Base-by-base conservation (phyloP, 2,113 vertebrate species). In the Corythornis madagascariensis region DNA sequence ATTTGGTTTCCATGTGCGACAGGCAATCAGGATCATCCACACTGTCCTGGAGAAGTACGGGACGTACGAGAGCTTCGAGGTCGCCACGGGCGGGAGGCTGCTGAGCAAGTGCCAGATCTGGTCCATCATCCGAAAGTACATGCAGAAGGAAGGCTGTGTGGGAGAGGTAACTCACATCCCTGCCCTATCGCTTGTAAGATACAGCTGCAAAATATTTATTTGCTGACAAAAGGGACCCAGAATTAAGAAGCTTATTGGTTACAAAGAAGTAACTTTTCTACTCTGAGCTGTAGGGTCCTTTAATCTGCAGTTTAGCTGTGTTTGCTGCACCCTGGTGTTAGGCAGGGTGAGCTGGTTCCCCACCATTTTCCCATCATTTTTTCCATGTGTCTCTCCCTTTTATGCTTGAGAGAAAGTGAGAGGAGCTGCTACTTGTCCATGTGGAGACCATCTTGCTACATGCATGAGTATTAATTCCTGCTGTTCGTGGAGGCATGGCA, bases 141-240 rank as follows among this genome's bases (percentile, higher is more conserved):
- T 99, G 98, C 99, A 99, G 97, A 99, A 99, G 91, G 99, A 99
- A 90, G 98, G 98, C 96, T 99, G 99, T 10, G 98, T 97, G 17
- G 99, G 99, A 73, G 99, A 99, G 99, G 99, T 99, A 97, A 63
- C 40, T 25, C 11, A 4, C 61, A 13, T 17, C 61, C 25, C 61
- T 17, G 16, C 61, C 16, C 19, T 42, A 13, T 12, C 25, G 15
- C 59, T 38, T 16, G 13, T 11, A 84, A 74, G 28, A 42, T 11
- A 22, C 66, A 45, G 38, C 61, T 35, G 43, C 29, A 61, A 61
- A 83, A 28, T 59, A 6, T 9, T 63, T 57, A 10, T 78, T 75
- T 83, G 31, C 71, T 70, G 43, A 57, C 84, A 26, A 59, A 26
- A 69, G 69, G 28, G 33, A 18, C 66, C 69, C 38, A 0, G 11